Conservation (phyloP, 2,113 vertebrate species). For the Propithecus coquereli region DNA sequence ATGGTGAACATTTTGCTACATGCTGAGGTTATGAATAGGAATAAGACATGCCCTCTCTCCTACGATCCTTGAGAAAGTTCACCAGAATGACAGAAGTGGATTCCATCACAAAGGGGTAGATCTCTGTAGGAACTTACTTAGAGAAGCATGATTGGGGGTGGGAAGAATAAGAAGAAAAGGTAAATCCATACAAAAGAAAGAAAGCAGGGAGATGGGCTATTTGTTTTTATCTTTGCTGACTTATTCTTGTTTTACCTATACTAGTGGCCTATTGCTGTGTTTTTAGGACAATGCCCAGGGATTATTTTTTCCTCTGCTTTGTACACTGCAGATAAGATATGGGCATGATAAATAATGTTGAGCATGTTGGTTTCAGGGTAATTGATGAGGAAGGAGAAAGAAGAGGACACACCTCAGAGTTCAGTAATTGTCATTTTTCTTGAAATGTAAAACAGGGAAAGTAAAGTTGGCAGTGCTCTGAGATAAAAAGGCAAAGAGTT, state of each 20-base stretch:
- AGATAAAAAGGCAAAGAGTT: not conserved
- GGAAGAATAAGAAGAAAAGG: not conserved
- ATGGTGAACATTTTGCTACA: not conserved
- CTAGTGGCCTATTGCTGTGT: not conserved
- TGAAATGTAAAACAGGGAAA: not conserved
- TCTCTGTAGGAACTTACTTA: not conserved
- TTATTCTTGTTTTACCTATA: not conserved
- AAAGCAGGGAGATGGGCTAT: not conserved
- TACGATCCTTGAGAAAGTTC: not conserved
- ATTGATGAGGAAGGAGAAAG: not conserved
- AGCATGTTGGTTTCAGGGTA: not conserved
- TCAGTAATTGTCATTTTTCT: conserved; percentile 25
- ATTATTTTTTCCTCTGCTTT: not conserved
- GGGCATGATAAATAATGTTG: not conserved
- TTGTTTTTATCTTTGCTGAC: not conserved
- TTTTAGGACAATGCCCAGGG: not conserved
- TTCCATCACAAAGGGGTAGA: not conserved
- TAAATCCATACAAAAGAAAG: not conserved
- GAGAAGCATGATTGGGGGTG: not conserved
- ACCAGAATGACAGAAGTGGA: not conserved
- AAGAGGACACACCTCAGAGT: not conserved
- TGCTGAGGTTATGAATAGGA: not conserved
- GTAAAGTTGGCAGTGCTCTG: not conserved
- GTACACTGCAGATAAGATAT: not conserved
- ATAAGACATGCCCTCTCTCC: not conserved